Evolutionary conservation across 2,888 invertebrate genomes (phyloP), one percentile per base, ranked within the genome.

Genomic region (Syrista parreyssii): DNA sequence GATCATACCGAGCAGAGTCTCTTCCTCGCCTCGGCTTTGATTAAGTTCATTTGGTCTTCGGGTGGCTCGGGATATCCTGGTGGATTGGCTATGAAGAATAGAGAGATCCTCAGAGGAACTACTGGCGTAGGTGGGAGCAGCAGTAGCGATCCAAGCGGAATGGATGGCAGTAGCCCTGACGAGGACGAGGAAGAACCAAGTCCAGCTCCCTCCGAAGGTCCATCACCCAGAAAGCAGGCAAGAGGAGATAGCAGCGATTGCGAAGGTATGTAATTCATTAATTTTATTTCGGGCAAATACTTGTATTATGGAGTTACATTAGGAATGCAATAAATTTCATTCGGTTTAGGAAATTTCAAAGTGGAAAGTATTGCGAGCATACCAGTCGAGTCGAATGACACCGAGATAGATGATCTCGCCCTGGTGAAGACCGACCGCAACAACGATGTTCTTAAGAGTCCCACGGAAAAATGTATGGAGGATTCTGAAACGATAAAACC

Each of bases 1-100:
- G 97, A 98, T 86, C 98, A 98, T 88, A 98, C 97, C 0, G 98
- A 98, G 92, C 93, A 97, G 95, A 98, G 98, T 84, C 93, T 98
- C 81, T 97, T 97, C 91, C 93, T 98, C 82, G 97, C 98, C 3
- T 98, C 97, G 4, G 97, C 97, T 1, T 92, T 98, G 80, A 97
- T 97, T 84, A 98, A 98, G 88, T 96, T 97, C 85, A 95, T 98
- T 91, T 98, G 98, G 98, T 96, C 97, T 1, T 95, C 97, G 34
- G 95, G 95, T 73, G 93, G 92, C 75, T 91, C 87, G 78, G 91
- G 87, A 80, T 91, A 90, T 78, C 84, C 91, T 0, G 88, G 87
- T 68, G 85, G 89, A 36, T 79, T 90, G 68, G 79, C 87, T 11
- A 85, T 90, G 23, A 90, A 88, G 33, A 89, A 86, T 77, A 85